Conservation (phyloP, 1,140 invertebrate species). For the Apocrypta bakeri region DNA sequence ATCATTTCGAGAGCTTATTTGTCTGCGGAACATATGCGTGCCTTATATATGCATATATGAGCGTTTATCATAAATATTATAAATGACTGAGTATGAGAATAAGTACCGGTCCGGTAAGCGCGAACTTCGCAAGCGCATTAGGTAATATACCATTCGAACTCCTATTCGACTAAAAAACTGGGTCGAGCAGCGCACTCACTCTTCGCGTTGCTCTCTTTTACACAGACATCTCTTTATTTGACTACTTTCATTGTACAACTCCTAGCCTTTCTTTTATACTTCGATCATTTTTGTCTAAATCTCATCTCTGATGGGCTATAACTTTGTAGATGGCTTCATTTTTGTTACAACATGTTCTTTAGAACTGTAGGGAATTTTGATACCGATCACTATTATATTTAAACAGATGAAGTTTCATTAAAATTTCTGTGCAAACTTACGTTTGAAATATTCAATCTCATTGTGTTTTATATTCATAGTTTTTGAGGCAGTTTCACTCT, state of each 20-base stretch:
- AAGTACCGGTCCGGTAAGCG: neutral
- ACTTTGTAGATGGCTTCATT: neutral
- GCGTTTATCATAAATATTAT: neutral
- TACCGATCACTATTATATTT: slow-evolving; percentile 1
- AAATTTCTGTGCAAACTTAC: too few species aligned
- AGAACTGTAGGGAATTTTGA: neutral
- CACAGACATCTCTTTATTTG: too few species aligned
- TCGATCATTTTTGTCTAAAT: slow-evolving; percentile 4
- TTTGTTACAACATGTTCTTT: neutral
- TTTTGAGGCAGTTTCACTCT: too few species aligned
- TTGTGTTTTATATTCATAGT: too few species aligned
- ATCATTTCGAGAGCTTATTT: slow-evolving; percentile 26
- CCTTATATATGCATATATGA: too few species aligned
- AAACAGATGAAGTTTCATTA: neutral
- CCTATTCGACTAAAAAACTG: slow-evolving; percentile 31
- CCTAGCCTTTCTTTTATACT: neutral
- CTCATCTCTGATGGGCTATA: too few species aligned
- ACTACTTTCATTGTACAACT: too few species aligned
- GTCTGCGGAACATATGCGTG: neutral
- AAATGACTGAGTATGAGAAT: neutral
- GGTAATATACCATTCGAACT: slow-evolving; percentile 19
- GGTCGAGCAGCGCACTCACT: slow-evolving; percentile 23
- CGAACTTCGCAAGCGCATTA: neutral
- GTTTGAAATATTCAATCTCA: too few species aligned
- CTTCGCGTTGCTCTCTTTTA: neutral